Evolutionary conservation across 2,113 vertebrate species (phyloP).

Genomic region (Grus americana): DNA sequence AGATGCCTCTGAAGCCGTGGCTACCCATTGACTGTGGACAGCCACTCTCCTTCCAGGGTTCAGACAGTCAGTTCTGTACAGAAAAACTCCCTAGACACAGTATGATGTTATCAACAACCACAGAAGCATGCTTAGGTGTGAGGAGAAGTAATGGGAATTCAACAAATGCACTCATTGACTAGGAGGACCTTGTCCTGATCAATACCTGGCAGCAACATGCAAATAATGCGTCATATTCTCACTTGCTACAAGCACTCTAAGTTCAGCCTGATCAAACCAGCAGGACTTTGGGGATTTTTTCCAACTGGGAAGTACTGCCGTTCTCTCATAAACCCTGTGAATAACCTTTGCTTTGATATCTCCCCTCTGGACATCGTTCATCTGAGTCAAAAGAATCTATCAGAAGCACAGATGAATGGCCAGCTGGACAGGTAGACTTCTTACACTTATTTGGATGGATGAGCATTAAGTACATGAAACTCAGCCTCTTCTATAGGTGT

Average conservation of each 20-base stretch:
- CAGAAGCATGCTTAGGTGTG: neutral
- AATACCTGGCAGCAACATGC: neutral
- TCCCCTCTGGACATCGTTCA: neutral
- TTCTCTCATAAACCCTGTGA: neutral
- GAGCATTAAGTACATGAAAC: neutral
- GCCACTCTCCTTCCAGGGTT: neutral
- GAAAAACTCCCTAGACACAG: neutral
- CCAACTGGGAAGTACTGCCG: rapidly evolving
- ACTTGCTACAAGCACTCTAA: neutral
- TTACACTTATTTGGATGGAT: neutral
- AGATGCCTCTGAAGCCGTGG: neutral
- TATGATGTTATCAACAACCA: neutral
- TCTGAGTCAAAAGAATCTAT: neutral
- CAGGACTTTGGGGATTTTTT: neutral
- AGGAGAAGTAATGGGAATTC: neutral
- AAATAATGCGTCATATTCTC: neutral
- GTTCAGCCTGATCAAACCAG: neutral
- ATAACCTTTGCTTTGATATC: neutral
- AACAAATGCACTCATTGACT: neutral
- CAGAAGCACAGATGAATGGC: neutral
- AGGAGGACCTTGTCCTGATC: neutral
- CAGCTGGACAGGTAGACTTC: neutral
- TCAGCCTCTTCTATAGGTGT: neutral
- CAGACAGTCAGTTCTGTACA: neutral
- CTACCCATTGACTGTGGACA: neutral